phyloP scores from a whole-genome alignment of 2,113 vertebrate species.

The Dryoscopus gambensis region DNA sequence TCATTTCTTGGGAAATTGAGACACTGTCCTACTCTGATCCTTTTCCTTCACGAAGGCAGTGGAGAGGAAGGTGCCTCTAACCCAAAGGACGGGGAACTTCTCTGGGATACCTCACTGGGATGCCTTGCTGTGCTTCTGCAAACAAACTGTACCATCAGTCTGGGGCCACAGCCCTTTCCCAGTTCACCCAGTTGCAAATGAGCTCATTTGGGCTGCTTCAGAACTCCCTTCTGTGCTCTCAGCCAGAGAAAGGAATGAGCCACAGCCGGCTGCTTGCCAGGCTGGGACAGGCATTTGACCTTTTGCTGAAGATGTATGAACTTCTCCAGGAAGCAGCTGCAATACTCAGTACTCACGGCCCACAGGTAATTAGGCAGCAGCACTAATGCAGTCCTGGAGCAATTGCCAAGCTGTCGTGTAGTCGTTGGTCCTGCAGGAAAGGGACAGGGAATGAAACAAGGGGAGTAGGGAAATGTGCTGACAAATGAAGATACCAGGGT shows the following conservation, averaged over 20 bases:
- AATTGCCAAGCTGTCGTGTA: neutral
- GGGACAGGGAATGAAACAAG: neutral
- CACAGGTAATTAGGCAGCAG: neutral
- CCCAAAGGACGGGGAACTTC: neutral
- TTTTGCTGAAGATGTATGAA: slow-evolving; percentile 11
- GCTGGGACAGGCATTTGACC: neutral
- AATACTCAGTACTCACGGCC: neutral
- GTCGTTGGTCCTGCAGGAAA: neutral
- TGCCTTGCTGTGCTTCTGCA: neutral
- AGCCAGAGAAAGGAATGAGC: accelerated
- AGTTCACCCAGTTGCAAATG: neutral
- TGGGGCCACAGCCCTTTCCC: neutral
- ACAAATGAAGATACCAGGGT: neutral
- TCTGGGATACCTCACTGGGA: neutral
- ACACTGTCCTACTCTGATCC: neutral
- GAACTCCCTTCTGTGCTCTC: neutral
- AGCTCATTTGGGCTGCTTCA: neutral
- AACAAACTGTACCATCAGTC: neutral
- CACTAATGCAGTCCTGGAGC: neutral
- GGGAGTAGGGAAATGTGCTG: neutral
- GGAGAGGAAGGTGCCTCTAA: neutral
- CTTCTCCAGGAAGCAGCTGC: neutral
- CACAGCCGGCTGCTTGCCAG: neutral
- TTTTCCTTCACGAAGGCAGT: neutral
- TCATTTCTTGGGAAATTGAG: neutral